Conservation (phyloP, 1,140 invertebrate species). For the Leptopilina boulardi region DNA sequence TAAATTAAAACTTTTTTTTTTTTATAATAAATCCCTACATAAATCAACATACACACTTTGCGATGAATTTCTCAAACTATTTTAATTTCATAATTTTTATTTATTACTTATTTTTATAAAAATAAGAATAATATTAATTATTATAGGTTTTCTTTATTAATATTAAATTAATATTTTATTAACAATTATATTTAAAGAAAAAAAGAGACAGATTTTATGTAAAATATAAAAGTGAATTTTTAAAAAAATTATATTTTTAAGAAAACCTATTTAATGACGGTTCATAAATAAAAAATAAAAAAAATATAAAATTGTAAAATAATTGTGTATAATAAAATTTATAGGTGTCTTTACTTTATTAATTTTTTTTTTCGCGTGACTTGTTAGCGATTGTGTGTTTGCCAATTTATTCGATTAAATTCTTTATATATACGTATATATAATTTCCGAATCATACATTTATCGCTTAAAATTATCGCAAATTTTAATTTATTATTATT, state of each 20-base stretch:
- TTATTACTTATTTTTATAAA: too few relatives aligned
- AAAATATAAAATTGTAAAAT: neutral
- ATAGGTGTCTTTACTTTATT: neutral
- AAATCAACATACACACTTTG: neutral
- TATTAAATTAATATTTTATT: too few relatives aligned
- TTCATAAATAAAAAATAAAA: neutral
- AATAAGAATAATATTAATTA: too few relatives aligned
- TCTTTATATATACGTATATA: neutral
- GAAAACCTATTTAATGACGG: neutral
- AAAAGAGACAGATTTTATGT: too few relatives aligned
- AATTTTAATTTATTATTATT: conserved; percentile 25
- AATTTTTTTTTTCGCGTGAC: neutral
- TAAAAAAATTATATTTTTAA: too few relatives aligned
- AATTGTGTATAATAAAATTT: neutral
- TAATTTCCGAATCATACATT: neutral
- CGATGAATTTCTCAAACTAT: neutral
- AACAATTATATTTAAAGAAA: too few relatives aligned
- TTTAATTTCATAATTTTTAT: too few relatives aligned
- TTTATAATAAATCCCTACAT: neutral
- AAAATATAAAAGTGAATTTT: too few relatives aligned
- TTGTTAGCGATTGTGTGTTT: conserved; percentile 9
- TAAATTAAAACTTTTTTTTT: neutral
- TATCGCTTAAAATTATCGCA: conserved; percentile 2
- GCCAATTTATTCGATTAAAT: conserved; percentile 16
- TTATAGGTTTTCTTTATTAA: too few relatives aligned